These are phyloP conservation scores for Centropus unirufus DNA, from an alignment of 2,113 vertebrate genomes.

Conservation along the genomic window DNA sequence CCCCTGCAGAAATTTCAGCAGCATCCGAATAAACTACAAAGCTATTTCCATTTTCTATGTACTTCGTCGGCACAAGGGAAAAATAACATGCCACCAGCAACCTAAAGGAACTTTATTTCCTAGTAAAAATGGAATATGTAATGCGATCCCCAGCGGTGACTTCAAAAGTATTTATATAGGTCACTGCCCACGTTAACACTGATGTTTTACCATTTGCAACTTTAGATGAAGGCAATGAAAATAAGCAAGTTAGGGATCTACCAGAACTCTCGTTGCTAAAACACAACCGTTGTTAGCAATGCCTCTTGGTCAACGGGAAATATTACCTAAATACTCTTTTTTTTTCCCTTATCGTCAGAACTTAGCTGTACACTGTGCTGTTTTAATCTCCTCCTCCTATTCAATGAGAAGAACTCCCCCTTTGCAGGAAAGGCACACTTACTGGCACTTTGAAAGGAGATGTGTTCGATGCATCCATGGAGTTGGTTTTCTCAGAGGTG, in stretches of 20 bases:
- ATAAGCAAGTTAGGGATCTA: neutral
- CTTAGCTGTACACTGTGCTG: neutral
- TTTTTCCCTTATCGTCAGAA: neutral
- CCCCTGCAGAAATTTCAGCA: neutral
- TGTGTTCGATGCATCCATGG: slow-evolving; percentile 86
- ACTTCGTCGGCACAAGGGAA: neutral
- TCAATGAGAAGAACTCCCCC: neutral
- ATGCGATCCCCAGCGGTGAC: neutral
- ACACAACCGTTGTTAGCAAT: neutral
- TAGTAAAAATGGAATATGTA: neutral
- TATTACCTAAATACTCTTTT: neutral
- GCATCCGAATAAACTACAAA: neutral
- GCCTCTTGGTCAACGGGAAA: neutral
- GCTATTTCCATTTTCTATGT: neutral
- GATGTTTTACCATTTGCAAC: neutral
- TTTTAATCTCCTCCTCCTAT: neutral
- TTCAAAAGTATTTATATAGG: slow-evolving; percentile 41
- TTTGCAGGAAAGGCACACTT: slow-evolving; percentile 69
- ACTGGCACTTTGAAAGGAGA: slow-evolving; percentile 97
- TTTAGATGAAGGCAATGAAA: neutral
- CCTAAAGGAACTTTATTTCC: neutral
- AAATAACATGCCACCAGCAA: neutral
- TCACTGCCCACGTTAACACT: slow-evolving; percentile 17
- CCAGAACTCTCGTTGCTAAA: neutral
- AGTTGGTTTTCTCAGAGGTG: slow-evolving; percentile 87